Evolutionary conservation across 2,113 vertebrate species (phyloP).

Genomic region (Thryonomys swinderianus): DNA sequence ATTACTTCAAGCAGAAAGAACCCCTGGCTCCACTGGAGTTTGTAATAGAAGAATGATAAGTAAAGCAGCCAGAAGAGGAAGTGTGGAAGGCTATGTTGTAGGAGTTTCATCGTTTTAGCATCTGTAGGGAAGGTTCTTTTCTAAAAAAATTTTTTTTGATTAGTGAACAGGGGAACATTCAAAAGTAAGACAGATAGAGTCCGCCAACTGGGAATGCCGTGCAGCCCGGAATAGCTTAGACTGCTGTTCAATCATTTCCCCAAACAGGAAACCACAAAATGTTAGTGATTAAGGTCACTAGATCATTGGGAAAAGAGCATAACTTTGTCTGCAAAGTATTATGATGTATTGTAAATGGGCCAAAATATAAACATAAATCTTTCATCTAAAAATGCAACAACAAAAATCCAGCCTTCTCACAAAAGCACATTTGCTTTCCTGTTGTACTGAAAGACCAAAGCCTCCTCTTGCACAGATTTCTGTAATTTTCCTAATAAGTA

Average conservation of each 20-base stretch:
- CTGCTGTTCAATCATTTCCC: constrained; percentile 76
- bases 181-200: constrained; percentile 72
- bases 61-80: constrained; percentile 49
- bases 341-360: constrained; percentile 72
- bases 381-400: constrained; percentile 63
- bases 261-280: constrained; percentile 82
- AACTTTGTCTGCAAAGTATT: constrained; percentile 75
- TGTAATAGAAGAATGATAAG: constrained; percentile 66
- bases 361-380: constrained; percentile 71
- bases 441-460: constrained; percentile 5
- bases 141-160: constrained; percentile 49
- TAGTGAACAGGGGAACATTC: constrained; percentile 57
- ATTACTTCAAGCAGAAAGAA: constrained; percentile 62
- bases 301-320: constrained; percentile 75
- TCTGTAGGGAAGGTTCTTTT: constrained; percentile 55
- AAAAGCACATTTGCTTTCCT: constrained; percentile 52
- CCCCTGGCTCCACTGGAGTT: background rate
- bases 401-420: constrained; percentile 35
- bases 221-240: constrained; percentile 72
- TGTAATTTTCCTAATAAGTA: constrained; percentile 31
- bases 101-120: constrained; percentile 72
- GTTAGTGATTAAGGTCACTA: constrained; percentile 77
- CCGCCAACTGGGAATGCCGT: constrained; percentile 57
- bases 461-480: background rate
- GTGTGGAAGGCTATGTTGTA: constrained; percentile 52